Evolutionary conservation across 2,797 vertebrate genomes (phyloP).

Genomic region (Anomalospiza imberbis): DNA sequence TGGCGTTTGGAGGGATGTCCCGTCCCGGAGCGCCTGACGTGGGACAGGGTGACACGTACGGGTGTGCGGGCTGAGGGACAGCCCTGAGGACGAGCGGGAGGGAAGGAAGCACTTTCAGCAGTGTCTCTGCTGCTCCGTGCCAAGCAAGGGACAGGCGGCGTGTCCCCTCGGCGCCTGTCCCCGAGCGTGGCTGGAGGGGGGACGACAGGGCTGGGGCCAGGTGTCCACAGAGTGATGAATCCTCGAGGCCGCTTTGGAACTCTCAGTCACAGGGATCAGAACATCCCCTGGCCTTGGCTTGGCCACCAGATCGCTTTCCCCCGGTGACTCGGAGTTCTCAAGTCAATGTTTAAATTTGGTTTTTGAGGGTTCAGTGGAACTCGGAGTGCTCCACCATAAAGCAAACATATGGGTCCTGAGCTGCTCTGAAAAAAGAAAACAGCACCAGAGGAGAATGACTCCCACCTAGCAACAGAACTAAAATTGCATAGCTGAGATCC

Average conservation of each 20-base stretch:
- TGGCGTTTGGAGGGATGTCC: not conserved
- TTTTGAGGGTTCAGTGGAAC: not conserved
- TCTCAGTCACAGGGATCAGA: not conserved
- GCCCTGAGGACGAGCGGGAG: not conserved
- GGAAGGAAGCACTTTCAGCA: not conserved
- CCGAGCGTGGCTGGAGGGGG: rapidly evolving
- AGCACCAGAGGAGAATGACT: not conserved
- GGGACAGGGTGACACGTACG: rapidly evolving
- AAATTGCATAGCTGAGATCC: not conserved
- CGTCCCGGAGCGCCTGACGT: not conserved
- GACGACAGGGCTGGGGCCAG: not conserved
- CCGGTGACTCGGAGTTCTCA: rapidly evolving
- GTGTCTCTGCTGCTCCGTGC: not conserved
- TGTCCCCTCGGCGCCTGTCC: not conserved
- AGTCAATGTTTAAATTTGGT: not conserved
- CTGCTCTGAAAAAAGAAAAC: not conserved
- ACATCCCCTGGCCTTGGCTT: not conserved
- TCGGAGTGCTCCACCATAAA: not conserved
- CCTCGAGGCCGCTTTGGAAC: not conserved
- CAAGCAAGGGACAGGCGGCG: rapidly evolving
- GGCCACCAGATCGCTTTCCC: rapidly evolving
- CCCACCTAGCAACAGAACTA: conserved; percentile 20
- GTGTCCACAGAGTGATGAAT: not conserved
- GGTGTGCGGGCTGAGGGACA: not conserved
- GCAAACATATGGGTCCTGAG: not conserved